Evolutionary conservation across 2,888 invertebrate genomes (phyloP), one percentile per base, ranked within the genome.

Genomic region (Strigamia crassipes): DNA sequence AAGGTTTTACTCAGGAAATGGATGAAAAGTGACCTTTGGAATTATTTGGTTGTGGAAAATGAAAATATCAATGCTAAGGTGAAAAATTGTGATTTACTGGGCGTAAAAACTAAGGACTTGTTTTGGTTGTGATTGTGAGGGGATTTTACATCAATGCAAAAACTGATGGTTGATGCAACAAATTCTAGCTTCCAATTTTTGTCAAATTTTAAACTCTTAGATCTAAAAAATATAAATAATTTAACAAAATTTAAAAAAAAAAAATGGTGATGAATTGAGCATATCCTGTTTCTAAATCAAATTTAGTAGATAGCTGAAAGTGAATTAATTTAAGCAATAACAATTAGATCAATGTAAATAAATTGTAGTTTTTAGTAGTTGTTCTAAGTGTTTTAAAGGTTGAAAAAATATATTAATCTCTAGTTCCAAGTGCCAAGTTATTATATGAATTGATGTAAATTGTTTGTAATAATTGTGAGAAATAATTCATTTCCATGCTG

Each of bases 11-110:
- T 73, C 79, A 78, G 42, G 79, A 78, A 78, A 78, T 18, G 41
- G 79, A 78, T 78, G 79, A 73, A 73, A 73, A 73, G 73, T 73
- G 73, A 73, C 73, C 73, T 73, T 51, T 73, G 73, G 73, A 73
- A 73, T 73, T 73, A 73, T 73, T 73, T 73, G 73, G 73, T 73
- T 73, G 73, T 73, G 73, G 73, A 73, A 73, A 15, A 21, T 9
- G 21, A 56, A 56, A 23, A 73, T 73, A 73, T 73, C 73, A 73
- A 73, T 27, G 21, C 21, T 66, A 13, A 9, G 15, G 61, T n/a
- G 61, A 9, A 66, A 23, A 23, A 66, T 66, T 23, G 61, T 66
- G 61, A 66, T 66, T 66, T 66, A 66, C 0, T 23, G 61, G 21
- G 61, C 61, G 61, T 66, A n/a, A 12, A 12, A 12, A 12, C 13